Conservation (phyloP, 2,888 invertebrate species). For the Lasius platythorax region DNA sequence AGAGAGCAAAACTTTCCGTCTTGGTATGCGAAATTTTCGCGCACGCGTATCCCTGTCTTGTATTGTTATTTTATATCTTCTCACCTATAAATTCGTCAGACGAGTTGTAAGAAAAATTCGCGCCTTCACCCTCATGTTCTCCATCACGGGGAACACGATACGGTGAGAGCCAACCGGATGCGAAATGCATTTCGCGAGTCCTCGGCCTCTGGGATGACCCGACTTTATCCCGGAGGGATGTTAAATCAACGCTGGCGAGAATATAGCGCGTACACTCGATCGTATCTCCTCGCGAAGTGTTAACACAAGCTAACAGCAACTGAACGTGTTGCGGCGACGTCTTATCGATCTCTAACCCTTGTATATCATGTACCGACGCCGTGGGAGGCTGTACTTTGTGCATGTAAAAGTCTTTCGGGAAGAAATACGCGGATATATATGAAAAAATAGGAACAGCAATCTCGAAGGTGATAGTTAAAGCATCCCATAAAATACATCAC, state of each 20-base stretch:
- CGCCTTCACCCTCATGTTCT: neutral
- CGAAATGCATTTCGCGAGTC: slow-evolving; percentile 33
- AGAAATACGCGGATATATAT: slow-evolving; percentile 15
- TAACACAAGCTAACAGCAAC: slow-evolving; percentile 42
- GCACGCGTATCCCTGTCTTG: neutral
- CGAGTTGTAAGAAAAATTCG: slow-evolving; percentile 16
- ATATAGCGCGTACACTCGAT: slow-evolving; percentile 39
- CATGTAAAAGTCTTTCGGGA: neutral
- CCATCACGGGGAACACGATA: slow-evolving; percentile 8
- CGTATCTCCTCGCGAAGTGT: slow-evolving; percentile 43
- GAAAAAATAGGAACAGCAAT: slow-evolving; percentile 25
- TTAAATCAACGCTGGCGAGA: slow-evolving; percentile 44
- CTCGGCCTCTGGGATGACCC: slow-evolving; percentile 47
- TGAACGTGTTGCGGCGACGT: slow-evolving; percentile 32
- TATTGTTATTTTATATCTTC: neutral
- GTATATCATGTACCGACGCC: slow-evolving; percentile 45
- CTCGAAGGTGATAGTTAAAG: neutral
- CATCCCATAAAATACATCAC: neutral
- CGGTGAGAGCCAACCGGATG: slow-evolving; percentile 41
- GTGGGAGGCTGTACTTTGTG: slow-evolving; percentile 23
- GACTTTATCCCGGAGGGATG: slow-evolving; percentile 36
- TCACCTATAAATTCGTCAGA: slow-evolving; percentile 26
- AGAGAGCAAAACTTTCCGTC: neutral
- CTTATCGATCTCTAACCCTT: slow-evolving; percentile 49
- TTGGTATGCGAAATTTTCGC: neutral